A percentile compares a stretch with the other conserved stretches of the same genome.
Evolutionary conservation across 1,140 invertebrate species (phyloP).

Genomic region (Drosophila subpulchrella): DNA sequence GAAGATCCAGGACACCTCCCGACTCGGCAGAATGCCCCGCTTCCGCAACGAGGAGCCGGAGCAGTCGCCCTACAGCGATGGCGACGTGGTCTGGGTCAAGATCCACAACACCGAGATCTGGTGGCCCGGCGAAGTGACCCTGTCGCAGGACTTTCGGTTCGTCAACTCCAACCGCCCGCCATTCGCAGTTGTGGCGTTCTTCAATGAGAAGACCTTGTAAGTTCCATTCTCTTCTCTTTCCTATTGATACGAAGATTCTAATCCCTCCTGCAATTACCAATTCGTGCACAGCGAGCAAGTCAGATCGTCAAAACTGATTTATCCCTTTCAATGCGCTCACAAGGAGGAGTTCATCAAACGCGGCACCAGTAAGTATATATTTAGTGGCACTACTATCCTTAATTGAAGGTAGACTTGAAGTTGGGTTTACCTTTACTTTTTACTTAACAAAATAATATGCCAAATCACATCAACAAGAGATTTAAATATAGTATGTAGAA

Average conservation of each 20-base stretch:
- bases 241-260: too few relatives aligned
- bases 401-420: too few relatives aligned
- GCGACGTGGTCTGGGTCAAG: constrained; percentile 93
- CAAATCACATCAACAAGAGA: too few relatives aligned
- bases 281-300: constrained; percentile 89
- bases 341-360: constrained; percentile 93
- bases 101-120: constrained; percentile 87
- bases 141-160: constrained; percentile 75
- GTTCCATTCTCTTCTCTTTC: constrained; percentile 65
- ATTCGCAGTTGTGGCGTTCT: constrained; percentile 92
- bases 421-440: too few relatives aligned
- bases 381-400: too few relatives aligned
- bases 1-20: not conserved
- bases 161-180: constrained; percentile 88
- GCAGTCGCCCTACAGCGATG: constrained; percentile 86
- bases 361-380: constrained; percentile 89
- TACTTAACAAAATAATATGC: too few relatives aligned
- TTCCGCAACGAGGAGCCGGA: constrained; percentile 49
- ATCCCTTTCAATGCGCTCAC: constrained; percentile 90
- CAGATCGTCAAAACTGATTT: constrained; percentile 89
- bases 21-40: constrained; percentile 41
- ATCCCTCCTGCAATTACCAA: not conserved
- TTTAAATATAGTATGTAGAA: too few relatives aligned
- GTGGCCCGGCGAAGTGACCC: constrained; percentile 92
- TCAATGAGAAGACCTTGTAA: constrained; percentile 92